A percentile compares a stretch with the other conserved stretches of the same genome.
These are phyloP conservation scores for Tenodera sinensis DNA, from an alignment of 2,888 invertebrate species.

Conservation along the genomic window DNA sequence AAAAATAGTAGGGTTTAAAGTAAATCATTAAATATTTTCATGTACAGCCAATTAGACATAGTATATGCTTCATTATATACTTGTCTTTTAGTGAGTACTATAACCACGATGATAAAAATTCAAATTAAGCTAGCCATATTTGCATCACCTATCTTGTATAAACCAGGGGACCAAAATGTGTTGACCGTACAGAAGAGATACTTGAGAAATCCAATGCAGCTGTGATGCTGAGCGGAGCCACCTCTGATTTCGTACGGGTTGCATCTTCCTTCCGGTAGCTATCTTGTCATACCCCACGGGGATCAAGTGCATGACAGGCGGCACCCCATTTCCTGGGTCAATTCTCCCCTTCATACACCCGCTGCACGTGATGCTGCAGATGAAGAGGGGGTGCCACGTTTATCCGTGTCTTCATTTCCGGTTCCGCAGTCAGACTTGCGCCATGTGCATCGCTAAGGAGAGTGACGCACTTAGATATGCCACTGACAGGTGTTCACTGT, in stretches of 20 bases:
- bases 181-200: no score
- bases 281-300: constrained; percentile 3
- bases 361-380: constrained; percentile 2
- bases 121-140: no score
- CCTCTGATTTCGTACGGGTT: not conserved
- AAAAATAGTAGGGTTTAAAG: no score
- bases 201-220: no score
- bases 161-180: no score
- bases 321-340: constrained; percentile 28
- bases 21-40: no score
- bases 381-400: not conserved
- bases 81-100: no score
- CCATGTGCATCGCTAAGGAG: constrained; percentile 1
- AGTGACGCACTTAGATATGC: not conserved
- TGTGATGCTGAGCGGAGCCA: not conserved
- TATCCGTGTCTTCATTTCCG: constrained; percentile 26
- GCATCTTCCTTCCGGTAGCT: constrained; percentile 8
- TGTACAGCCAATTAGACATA: no score
- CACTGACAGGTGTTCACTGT: not conserved
- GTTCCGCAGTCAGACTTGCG: constrained; percentile 19
- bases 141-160: no score
- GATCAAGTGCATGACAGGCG: constrained; percentile 6
- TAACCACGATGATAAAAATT: no score
- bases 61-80: no score
- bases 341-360: constrained; percentile 10